Evolutionary conservation across 2,888 invertebrate genomes (phyloP), one percentile per base, ranked within the genome.

Genomic region (Stenchaetothrips biformis): DNA sequence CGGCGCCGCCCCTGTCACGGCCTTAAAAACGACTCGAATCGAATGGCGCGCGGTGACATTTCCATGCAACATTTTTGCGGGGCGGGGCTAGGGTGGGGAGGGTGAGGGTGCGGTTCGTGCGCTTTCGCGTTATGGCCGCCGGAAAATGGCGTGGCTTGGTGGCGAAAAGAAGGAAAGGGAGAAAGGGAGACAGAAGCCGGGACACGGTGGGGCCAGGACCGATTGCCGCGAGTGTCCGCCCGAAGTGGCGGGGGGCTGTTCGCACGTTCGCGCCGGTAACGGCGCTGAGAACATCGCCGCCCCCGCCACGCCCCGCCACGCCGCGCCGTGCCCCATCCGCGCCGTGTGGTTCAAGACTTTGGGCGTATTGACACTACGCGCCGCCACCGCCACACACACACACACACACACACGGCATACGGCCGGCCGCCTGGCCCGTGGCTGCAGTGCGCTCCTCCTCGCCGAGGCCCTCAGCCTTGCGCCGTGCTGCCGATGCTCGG

Each of bases 201-300:
- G 4, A 53, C 13, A 18, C 53, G 53, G 53, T 6, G 21, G 21
- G 21, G 21, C 7, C 13, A 13, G 53, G 6, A 8, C 21, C 67
- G 67, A 7, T 67, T 67, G 3, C 21, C 67, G 21, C 7, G 67
- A 67, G 67, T 21, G 67, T 74, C 67, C 21, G 53, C 37, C 2
- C 53, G 53, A 13, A 13, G 53, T 53, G 53, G 53, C 53, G 53
- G 53, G 53, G 53, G 21, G 67, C 67, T 74, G 67, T 74, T 74
- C 67, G 67, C 67, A 74, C 67, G 67, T 74, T 74, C 67, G 25
- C 67, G 67, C 67, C 67, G 2, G 67, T 74, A 74, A 74, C 67
- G 67, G 67, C 67, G 67, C 67, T 74, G 25, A 25, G 67, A 74
- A 74, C 67, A 59, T 59, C 59, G 7, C 13, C 59, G 53, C 53